Conservation (phyloP, 2,888 invertebrate genomes). For the Theodoxus fluviatilis region DNA sequence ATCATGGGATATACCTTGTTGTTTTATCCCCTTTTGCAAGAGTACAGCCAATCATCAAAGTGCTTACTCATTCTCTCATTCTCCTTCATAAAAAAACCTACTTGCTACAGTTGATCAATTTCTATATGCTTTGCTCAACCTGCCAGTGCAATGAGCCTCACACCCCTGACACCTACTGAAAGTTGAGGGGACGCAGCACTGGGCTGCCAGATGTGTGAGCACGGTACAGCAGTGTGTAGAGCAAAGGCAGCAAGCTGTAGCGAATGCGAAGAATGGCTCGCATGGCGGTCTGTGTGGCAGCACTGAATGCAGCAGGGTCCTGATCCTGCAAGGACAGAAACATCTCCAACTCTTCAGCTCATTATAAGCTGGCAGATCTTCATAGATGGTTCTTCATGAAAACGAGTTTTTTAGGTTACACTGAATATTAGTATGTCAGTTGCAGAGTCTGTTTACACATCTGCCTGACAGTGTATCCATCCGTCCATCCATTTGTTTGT, state of each 20-base stretch:
- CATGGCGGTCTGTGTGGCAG: conserved; percentile 70
- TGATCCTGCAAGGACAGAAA: conserved; percentile 69
- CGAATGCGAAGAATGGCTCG: conserved; percentile 53
- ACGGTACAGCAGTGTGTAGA: conserved; percentile 65
- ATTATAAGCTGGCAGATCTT: background rate
- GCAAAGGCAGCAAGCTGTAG: conserved; percentile 67
- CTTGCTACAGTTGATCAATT: no score
- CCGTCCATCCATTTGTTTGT: no score
- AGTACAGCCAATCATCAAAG: no score
- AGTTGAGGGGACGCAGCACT: conserved; percentile 56
- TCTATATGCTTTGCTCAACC: background rate
- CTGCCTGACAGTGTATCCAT: no score
- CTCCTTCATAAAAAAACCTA: no score
- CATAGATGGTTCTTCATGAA: background rate
- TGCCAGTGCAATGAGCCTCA: background rate
- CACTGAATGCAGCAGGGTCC: conserved; percentile 82
- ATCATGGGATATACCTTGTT: no score
- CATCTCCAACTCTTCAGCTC: conserved; percentile 14
- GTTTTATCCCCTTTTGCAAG: no score
- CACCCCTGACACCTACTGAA: no score
- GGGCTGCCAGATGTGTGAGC: conserved; percentile 52
- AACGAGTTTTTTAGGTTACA: background rate
- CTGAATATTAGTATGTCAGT: no score
- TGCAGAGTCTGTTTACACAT: background rate
- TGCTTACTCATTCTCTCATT: no score